Evolutionary conservation across 1,140 invertebrate genomes (phyloP).

Genomic region (Drosophila grimshawi): DNA sequence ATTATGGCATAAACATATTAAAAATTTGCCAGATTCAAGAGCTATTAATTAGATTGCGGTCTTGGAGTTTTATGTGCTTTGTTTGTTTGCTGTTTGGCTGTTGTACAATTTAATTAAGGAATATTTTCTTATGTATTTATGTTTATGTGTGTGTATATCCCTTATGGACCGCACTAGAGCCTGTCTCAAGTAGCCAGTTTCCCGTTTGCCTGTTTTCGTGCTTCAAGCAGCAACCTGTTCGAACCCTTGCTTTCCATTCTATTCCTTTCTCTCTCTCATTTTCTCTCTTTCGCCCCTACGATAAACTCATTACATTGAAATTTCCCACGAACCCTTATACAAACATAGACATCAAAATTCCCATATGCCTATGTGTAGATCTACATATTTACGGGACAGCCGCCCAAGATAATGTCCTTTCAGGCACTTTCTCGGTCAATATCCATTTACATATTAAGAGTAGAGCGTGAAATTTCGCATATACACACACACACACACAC

Average conservation of each 20-base stretch:
- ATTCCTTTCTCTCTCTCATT: slow-evolving; percentile 18
- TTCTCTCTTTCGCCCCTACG: slow-evolving; percentile 24
- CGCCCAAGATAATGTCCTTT: slow-evolving; percentile 43
- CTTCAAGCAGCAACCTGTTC: slow-evolving; percentile 60
- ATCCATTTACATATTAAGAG: slow-evolving; percentile 61
- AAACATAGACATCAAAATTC: not conserved
- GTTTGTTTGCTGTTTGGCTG: too few species aligned
- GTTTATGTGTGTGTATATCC: too few species aligned
- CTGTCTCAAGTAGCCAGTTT: slow-evolving; percentile 4
- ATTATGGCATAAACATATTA: too few species aligned
- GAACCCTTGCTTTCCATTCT: not conserved
- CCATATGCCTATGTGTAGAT: slow-evolving; percentile 40
- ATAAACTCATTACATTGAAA: slow-evolving; percentile 8
- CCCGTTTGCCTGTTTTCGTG: not conserved
- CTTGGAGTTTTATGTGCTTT: too few species aligned
- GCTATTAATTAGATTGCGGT: too few species aligned
- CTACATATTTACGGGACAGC: slow-evolving; percentile 51
- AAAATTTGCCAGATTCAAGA: too few species aligned
- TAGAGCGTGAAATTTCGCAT: slow-evolving; percentile 62
- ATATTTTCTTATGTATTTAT: not conserved
- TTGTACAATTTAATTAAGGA: too few species aligned
- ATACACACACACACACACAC: not conserved
- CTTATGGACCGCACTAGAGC: slow-evolving; percentile 1
- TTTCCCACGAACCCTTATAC: slow-evolving; percentile 30
- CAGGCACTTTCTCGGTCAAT: slow-evolving; percentile 36